phyloP scores from a whole-genome alignment of 2,888 invertebrate genomes.

The Troides aeacus region DNA sequence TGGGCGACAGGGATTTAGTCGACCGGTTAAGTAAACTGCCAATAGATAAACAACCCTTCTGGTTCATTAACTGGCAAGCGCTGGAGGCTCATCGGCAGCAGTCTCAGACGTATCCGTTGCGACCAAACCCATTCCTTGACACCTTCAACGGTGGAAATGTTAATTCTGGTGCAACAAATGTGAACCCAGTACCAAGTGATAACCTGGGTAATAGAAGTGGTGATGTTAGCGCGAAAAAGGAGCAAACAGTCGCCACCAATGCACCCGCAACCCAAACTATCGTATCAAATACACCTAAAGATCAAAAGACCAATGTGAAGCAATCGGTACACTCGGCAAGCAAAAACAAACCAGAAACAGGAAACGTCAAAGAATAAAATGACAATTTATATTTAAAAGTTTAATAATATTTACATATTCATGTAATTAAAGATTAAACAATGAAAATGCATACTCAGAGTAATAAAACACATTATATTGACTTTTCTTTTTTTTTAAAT shows the following conservation, averaged over 20 bases:
- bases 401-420: slow-evolving; percentile 21
- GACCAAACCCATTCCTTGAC: slow-evolving; percentile 47
- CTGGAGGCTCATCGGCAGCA: slow-evolving; percentile 77
- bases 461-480: slow-evolving; percentile 77
- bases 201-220: slow-evolving; percentile 19
- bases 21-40: slow-evolving; percentile 81
- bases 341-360: neutral
- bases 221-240: neutral
- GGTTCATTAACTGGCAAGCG: slow-evolving; percentile 83
- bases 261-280: neutral
- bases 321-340: slow-evolving; percentile 2
- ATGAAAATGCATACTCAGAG: slow-evolving; percentile 49
- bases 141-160: neutral
- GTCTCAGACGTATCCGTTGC: slow-evolving; percentile 49
- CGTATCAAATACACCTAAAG: neutral
- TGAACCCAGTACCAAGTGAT: neutral
- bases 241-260: neutral
- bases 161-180: slow-evolving; percentile 1
- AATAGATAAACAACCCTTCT: slow-evolving; percentile 83
- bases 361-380: slow-evolving; percentile 3
- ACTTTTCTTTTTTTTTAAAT: slow-evolving; percentile 68
- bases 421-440: slow-evolving; percentile 30
- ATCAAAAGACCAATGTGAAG: neutral
- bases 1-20: slow-evolving; percentile 81
- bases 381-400: neutral